Conservation (phyloP, 2,113 vertebrate species). For the Isichthys henryi region DNA sequence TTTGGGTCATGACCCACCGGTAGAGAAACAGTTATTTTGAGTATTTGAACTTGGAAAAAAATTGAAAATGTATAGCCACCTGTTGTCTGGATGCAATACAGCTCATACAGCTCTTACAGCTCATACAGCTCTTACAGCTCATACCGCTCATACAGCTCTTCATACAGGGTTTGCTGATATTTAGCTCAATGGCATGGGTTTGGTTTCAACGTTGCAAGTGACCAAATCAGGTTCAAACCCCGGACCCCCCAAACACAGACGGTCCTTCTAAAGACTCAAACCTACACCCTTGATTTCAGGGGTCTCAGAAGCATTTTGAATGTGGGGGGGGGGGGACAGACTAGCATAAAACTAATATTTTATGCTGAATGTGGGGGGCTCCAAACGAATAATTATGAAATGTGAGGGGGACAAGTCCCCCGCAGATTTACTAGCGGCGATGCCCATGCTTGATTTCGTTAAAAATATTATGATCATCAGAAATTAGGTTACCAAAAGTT, state of each 20-base stretch:
- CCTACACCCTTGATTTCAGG: background rate
- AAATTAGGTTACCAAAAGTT: background rate
- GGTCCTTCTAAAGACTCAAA: background rate
- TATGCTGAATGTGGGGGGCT: too few species aligned
- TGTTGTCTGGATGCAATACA: background rate
- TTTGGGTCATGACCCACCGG: background rate
- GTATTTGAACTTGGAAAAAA: background rate
- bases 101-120: too few species aligned
- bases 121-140: too few species aligned
- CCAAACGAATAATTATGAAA: too few species aligned
- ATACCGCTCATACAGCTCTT: background rate
- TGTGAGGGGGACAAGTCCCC: too few species aligned
- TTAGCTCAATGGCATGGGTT: background rate
- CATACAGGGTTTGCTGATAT: background rate
- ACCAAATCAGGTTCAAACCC: background rate
- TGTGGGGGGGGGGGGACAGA: too few species aligned
- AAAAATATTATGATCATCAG: background rate
- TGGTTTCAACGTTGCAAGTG: background rate
- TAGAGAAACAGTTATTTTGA: background rate
- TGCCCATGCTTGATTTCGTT: background rate
- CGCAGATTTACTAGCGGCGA: too few species aligned
- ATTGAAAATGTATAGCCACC: background rate
- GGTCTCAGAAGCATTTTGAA: too few species aligned
- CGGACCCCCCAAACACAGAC: background rate
- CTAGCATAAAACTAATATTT: too few species aligned